Percentiles rank a stretch among this genome's conserved stretches.
phyloP scores from a whole-genome alignment of 2,797 vertebrate genomes.

The Helicolenus hilgendorfi region DNA sequence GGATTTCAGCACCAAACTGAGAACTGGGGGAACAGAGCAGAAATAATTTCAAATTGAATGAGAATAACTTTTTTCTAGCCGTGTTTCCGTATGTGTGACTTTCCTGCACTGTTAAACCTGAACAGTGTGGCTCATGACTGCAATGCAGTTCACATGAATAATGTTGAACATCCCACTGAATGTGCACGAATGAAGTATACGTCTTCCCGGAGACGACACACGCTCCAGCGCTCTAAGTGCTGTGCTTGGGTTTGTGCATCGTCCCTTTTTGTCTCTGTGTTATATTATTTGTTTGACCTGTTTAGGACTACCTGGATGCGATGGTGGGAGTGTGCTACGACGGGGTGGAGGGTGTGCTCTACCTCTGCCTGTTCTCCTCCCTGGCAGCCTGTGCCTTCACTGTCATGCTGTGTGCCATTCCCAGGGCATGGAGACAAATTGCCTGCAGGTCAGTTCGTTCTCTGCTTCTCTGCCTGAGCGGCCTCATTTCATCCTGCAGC shows the following conservation, averaged over 20 bases:
- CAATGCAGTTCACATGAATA: conserved; percentile 2
- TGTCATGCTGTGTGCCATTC: conserved; percentile 93
- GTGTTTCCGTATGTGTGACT: background rate
- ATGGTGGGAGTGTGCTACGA: conserved; percentile 96
- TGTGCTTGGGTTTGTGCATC: background rate
- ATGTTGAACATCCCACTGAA: background rate
- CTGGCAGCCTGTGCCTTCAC: conserved; percentile 94
- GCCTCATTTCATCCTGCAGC: conserved; percentile 58
- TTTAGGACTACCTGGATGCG: conserved; percentile 96
- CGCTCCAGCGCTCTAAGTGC: background rate
- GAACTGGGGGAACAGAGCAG: conserved; percentile 5
- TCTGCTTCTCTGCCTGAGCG: conserved; percentile 17
- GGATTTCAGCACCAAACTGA: conserved; percentile 9
- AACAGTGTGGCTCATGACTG: background rate
- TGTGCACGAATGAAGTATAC: background rate
- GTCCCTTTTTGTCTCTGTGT: background rate
- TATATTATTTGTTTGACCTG: conserved; percentile 18
- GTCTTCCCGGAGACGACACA: conserved; percentile 5
- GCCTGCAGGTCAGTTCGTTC: conserved; percentile 88
- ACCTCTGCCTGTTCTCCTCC: conserved; percentile 95
- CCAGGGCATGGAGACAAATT: conserved; percentile 93
- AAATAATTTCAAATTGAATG: background rate
- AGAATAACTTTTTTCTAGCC: background rate
- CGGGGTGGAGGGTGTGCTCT: conserved; percentile 95
- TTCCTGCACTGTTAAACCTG: background rate